Evolutionary conservation across 2,888 invertebrate genomes (phyloP).

Genomic region (Drymonia ruficornis): DNA sequence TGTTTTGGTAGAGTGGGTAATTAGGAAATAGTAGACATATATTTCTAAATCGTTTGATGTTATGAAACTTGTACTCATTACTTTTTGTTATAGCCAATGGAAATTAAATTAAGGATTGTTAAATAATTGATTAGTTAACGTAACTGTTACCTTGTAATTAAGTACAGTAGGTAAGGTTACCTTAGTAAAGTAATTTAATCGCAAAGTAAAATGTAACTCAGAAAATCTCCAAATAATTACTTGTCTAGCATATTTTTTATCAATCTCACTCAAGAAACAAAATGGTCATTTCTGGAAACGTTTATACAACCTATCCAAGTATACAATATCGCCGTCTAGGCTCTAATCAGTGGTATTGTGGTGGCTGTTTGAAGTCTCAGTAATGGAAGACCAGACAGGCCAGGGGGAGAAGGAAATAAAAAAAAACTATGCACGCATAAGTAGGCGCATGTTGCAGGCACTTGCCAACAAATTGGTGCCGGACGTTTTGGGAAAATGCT

Average conservation of each 20-base stretch:
- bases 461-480: constrained; percentile 12
- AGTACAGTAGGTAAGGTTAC: no score
- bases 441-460: constrained; percentile 57
- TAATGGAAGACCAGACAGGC: constrained; percentile 76
- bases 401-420: constrained; percentile 74
- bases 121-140: no score
- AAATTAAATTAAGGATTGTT: no score
- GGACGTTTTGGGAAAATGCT: constrained; percentile 25
- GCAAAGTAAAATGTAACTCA: no score
- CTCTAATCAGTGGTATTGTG: constrained; percentile 74
- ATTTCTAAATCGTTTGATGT: neutral
- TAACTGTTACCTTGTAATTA: no score
- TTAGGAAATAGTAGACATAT: neutral
- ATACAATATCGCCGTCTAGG: constrained; percentile 30
- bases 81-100: no score
- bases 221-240: no score
- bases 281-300: neutral
- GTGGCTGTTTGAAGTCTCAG: constrained; percentile 68
- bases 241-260: no score
- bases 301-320: neutral
- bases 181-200: no score
- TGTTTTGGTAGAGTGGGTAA: neutral
- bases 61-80: no score
- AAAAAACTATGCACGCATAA: constrained; percentile 74
- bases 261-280: neutral